Percentiles rank a stretch among this genome's conserved stretches.
phyloP scores from a whole-genome alignment of 2,113 vertebrate genomes.

The Micronycteris hirsuta region DNA sequence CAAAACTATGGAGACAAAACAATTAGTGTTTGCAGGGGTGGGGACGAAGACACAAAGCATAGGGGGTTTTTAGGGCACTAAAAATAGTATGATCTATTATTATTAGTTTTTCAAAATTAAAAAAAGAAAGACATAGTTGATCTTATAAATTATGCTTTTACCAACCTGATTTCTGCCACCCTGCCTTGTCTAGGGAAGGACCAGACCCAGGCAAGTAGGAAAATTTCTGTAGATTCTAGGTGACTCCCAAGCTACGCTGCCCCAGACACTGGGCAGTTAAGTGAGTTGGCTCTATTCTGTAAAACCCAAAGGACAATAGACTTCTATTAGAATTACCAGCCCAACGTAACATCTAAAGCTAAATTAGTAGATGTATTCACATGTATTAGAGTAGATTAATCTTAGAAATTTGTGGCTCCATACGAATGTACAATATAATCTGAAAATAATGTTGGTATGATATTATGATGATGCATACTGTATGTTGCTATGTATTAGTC shows the following conservation, averaged over 20 bases:
- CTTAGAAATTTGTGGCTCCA: not conserved
- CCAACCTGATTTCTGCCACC: not conserved
- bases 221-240: not conserved
- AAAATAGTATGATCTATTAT: not conserved
- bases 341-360: not conserved
- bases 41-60: not conserved
- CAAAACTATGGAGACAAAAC: not conserved
- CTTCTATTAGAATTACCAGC: not conserved
- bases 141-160: not conserved
- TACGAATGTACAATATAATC: not conserved
- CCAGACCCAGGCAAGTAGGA: not conserved
- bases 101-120: not conserved
- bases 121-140: not conserved
- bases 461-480: not conserved
- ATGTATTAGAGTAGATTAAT: not conserved
- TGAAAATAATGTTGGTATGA: not conserved
- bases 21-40: not conserved
- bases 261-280: not conserved
- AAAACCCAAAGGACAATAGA: not conserved
- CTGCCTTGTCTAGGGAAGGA: not conserved
- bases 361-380: not conserved
- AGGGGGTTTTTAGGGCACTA: not conserved
- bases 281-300: not conserved
- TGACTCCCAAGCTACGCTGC: not conserved
- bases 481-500: not conserved